Evolutionary conservation across 2,888 invertebrate genomes (phyloP).

Genomic region (Helleia helle): DNA sequence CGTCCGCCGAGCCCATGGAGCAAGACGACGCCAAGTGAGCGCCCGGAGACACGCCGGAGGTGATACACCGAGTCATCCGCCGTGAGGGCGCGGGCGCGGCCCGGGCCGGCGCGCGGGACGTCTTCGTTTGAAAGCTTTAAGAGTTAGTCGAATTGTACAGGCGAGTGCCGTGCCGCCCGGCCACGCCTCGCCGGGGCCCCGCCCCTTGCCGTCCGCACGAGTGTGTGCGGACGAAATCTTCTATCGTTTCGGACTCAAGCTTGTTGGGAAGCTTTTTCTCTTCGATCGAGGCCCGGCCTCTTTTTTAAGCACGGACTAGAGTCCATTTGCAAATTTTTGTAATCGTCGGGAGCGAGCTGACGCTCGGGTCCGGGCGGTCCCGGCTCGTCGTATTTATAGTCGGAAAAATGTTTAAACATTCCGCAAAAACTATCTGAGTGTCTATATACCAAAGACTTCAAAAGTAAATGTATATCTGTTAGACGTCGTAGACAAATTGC

Average conservation of each 20-base stretch:
- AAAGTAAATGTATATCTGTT: constrained; percentile 17
- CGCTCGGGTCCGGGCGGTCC: constrained; percentile 1
- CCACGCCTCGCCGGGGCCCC: constrained; percentile 11
- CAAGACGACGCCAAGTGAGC: constrained; percentile 86
- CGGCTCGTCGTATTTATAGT: constrained; percentile 13
- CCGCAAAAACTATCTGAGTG: constrained; percentile 19
- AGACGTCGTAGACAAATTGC: constrained; percentile 16
- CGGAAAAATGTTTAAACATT: constrained; percentile 21
- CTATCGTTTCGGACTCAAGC: too few species aligned
- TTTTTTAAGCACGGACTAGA: background rate
- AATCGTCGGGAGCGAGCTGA: constrained; percentile 13
- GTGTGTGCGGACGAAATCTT: too few species aligned
- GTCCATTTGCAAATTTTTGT: constrained; percentile 21
- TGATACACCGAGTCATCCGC: background rate
- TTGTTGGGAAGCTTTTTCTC: too few species aligned
- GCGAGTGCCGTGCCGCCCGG: constrained; percentile 11
- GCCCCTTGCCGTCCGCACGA: too few species aligned
- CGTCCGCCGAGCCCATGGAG: constrained; percentile 87
- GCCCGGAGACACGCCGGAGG: constrained; percentile 16
- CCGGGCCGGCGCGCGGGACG: too few species aligned
- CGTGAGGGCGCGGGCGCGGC: constrained; percentile 8
- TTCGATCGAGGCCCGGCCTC: too few species aligned
- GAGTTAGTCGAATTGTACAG: too few species aligned
- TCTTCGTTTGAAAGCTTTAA: too few species aligned
- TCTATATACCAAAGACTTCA: constrained; percentile 24